These are phyloP conservation scores for Sander vitreus DNA, from an alignment of 2,113 vertebrate species.

Conservation along the genomic window DNA sequence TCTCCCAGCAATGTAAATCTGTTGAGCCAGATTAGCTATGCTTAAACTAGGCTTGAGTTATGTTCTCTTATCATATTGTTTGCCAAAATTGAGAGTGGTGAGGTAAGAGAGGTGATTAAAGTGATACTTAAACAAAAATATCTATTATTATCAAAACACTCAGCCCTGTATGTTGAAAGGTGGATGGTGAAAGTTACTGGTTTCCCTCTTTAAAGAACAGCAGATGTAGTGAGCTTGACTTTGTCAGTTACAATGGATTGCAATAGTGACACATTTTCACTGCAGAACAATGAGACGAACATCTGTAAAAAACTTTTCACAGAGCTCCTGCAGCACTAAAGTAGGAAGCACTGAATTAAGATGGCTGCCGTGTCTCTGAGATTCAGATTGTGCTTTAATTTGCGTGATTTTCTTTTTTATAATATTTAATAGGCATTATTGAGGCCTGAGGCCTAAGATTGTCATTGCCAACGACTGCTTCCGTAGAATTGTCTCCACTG, in stretches of 20 bases:
- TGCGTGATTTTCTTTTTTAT: no score
- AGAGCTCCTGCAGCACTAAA: neutral
- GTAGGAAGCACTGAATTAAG: no score
- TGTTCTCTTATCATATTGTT: neutral
- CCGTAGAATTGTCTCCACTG: neutral
- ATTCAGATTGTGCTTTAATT: no score
- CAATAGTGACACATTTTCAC: neutral
- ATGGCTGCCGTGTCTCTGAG: no score
- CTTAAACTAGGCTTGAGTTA: neutral
- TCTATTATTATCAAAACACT: neutral
- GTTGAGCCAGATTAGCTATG: neutral
- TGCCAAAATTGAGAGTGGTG: neutral
- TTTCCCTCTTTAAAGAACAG: neutral
- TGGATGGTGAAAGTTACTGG: neutral
- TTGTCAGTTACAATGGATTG: neutral
- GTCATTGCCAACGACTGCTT: no score
- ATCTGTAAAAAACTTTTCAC: neutral
- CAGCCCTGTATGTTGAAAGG: neutral
- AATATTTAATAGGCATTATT: no score
- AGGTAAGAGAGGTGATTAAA: neutral
- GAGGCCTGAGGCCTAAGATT: no score
- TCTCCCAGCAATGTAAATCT: no score
- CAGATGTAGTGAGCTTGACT: constrained; percentile 11
- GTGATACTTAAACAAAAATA: neutral
- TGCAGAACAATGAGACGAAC: constrained; percentile 1